phyloP scores from a whole-genome alignment of 2,797 vertebrate genomes.

The Sebastes glaucus region DNA sequence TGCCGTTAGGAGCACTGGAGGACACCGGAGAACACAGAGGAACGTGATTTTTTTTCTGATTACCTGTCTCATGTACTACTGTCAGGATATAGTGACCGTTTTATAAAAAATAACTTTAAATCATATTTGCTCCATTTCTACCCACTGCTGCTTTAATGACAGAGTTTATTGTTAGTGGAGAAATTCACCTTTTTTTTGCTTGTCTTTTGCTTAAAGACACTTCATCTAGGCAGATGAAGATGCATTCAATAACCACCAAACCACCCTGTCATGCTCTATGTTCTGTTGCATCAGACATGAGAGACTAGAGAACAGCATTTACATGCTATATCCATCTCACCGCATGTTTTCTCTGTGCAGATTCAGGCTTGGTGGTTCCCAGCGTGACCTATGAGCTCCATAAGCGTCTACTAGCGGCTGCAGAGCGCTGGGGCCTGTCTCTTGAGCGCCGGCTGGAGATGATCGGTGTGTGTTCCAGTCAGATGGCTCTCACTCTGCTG shows the following conservation, averaged over 20 bases:
- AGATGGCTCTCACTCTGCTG: slow-evolving; percentile 93
- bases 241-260: neutral
- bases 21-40: no score
- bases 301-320: neutral
- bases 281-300: neutral
- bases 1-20: no score
- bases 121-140: no score
- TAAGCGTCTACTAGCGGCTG: slow-evolving; percentile 86
- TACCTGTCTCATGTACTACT: no score
- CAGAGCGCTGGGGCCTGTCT: slow-evolving; percentile 89
- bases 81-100: no score
- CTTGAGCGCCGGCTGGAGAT: slow-evolving; percentile 90
- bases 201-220: neutral
- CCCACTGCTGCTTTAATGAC: neutral
- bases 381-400: slow-evolving; percentile 89
- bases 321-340: neutral
- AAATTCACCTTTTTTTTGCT: neutral
- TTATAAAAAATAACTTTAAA: no score
- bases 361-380: slow-evolving; percentile 91
- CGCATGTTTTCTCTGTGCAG: slow-evolving; percentile 35
- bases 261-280: neutral
- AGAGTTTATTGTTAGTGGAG: neutral
- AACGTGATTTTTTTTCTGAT: no score
- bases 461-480: slow-evolving; percentile 90
- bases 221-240: neutral